phyloP scores from a whole-genome alignment of 2,113 vertebrate genomes.

The Gallinago undulata region DNA sequence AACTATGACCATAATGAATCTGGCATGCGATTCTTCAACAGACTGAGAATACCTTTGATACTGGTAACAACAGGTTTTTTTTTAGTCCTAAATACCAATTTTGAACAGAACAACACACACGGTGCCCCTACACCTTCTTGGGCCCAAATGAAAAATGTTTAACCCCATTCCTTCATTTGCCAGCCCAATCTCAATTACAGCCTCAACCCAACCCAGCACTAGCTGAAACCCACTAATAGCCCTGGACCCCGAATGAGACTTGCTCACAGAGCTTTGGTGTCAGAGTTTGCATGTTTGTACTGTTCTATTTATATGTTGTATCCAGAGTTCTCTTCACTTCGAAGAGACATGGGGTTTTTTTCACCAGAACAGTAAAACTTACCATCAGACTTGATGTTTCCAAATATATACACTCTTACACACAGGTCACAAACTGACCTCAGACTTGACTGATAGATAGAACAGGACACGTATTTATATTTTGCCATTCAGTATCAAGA shows the following conservation, averaged over 20 bases:
- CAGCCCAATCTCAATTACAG: neutral
- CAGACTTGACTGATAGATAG: neutral
- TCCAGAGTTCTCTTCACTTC: neutral
- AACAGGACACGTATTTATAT: neutral
- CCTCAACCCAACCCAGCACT: neutral
- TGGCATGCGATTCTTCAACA: neutral
- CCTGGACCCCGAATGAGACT: neutral
- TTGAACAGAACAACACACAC: neutral
- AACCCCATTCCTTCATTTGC: neutral
- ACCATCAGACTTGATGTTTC: neutral
- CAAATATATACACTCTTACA: neutral
- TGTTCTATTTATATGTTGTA: neutral
- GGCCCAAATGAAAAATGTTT: neutral
- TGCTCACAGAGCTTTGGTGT: neutral
- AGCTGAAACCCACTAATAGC: neutral
- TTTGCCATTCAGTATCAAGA: neutral
- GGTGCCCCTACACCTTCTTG: neutral
- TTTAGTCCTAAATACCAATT: neutral
- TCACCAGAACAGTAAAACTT: neutral
- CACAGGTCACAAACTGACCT: neutral
- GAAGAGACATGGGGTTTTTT: neutral
- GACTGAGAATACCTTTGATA: neutral
- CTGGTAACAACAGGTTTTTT: neutral
- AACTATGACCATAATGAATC: neutral
- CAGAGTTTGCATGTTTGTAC: neutral